These are phyloP conservation scores for Hydrophis major DNA, from an alignment of 2,797 vertebrate species.

Conservation along the genomic window DNA sequence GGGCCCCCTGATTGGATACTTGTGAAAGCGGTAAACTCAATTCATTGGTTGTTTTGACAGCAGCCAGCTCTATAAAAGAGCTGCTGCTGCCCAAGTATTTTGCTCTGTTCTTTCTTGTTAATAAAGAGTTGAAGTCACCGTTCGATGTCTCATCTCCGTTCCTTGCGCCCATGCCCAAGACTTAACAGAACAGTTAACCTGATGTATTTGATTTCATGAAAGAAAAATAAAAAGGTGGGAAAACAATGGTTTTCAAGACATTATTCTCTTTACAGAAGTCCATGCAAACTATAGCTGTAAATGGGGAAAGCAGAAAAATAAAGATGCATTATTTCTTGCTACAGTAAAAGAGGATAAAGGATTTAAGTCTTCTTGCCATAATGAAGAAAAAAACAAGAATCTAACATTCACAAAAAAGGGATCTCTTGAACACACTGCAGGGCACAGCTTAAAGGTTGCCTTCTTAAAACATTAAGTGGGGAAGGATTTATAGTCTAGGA, in stretches of 20 bases:
- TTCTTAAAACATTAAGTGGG: background rate
- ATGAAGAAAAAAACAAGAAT: background rate
- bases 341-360: background rate
- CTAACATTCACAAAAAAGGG: background rate
- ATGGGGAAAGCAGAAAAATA: background rate
- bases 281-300: background rate
- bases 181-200: background rate
- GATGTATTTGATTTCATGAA: background rate
- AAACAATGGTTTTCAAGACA: background rate
- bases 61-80: too few species aligned
- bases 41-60: too few species aligned
- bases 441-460: background rate
- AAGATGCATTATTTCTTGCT: background rate
- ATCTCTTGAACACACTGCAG: background rate
- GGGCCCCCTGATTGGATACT: too few species aligned
- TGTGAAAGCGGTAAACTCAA: too few species aligned
- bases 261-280: background rate
- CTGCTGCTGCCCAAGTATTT: too few species aligned
- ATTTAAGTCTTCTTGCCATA: background rate
- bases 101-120: too few species aligned
- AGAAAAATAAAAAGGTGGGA: background rate
- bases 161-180: too few species aligned
- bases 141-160: too few species aligned
- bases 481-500: background rate
- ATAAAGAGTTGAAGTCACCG: too few species aligned